These are phyloP conservation scores for Eilema sororculum DNA, from an alignment of 2,888 invertebrate species.

Conservation along the genomic window DNA sequence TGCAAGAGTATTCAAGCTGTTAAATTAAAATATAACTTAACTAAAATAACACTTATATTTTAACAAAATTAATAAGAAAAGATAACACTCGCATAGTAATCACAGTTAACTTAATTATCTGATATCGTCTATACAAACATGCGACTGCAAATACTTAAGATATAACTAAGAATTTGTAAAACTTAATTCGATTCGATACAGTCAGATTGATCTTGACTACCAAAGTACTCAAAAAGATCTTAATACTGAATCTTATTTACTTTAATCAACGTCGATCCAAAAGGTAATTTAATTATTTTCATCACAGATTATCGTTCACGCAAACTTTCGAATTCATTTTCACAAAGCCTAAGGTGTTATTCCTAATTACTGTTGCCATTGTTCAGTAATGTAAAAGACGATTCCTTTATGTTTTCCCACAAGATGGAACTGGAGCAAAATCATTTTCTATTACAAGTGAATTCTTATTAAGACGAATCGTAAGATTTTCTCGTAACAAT, in stretches of 20 bases:
- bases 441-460: conserved; percentile 48
- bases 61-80: not conserved
- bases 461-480: conserved; percentile 50
- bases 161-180: not conserved
- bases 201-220: no score
- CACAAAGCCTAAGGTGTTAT: conserved; percentile 16
- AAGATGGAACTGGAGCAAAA: conserved; percentile 22
- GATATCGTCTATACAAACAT: not conserved
- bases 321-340: conserved; percentile 9
- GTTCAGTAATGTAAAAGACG: conserved; percentile 28
- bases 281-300: not conserved
- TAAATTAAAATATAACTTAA: not conserved
- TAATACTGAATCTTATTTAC: not conserved
- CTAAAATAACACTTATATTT: not conserved
- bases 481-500: conserved; percentile 50
- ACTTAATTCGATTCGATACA: conserved; percentile 3
- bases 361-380: conserved; percentile 41
- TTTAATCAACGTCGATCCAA: not conserved
- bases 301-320: not conserved
- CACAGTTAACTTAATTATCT: not conserved
- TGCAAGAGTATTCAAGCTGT: not conserved
- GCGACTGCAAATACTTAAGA: not conserved
- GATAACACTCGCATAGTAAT: not conserved
- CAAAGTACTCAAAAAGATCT: not conserved
- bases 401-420: conserved; percentile 18